Base-by-base conservation (phyloP, 2,888 invertebrate genomes). In the Athetis lepigone region DNA sequence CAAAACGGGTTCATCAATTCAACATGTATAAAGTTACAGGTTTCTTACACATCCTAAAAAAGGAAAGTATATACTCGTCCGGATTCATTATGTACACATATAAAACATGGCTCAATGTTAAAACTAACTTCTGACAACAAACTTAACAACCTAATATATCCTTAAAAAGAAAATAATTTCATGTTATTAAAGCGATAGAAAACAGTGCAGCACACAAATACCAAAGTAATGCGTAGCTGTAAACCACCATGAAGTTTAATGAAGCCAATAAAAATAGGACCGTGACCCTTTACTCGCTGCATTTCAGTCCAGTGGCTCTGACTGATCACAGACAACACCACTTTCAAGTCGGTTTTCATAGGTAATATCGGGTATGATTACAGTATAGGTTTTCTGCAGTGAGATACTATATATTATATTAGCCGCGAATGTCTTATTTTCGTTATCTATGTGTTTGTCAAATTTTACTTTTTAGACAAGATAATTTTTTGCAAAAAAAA, bases 201-300 rank as follows among this genome's bases (percentile, higher is more conserved):
- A 8, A 33, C 2, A 8, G 16, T 61, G 8, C 29, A 47, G 9
- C 21, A 23, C 27, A 11, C 33, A 40, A 21, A 5, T 16, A 3
- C 13, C n/a, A 43, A 29, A n/a, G n/a, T n/a, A n/a, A n/a, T n/a
- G n/a, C n/a, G n/a, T 13, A 19, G 2, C 8, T 9, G 46, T 50
- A 37, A 37, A 23, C 11, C 9, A 3, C 0, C 7, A n/a, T 67
- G 52, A 69, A 67, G 61, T 2, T 69, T 52, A 49, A 67, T 49
- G 16, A 39, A 4, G 8, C 8, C 40, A 13, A 13, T 29, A 33
- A n/a, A 7, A 0, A 19, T 16, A 16, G 11, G 16, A 21, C 36
- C n/a, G n/a, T n/a, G n/a, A n/a, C 7, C 46, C 23, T 11, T 8
- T 21, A 1, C 6, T 8, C 0, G 25, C 25, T 42, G 42, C 47